Evolutionary conservation across 2,888 invertebrate genomes (phyloP), one percentile per base, ranked within the genome.

Genomic region (Ormyrus pomaceus): DNA sequence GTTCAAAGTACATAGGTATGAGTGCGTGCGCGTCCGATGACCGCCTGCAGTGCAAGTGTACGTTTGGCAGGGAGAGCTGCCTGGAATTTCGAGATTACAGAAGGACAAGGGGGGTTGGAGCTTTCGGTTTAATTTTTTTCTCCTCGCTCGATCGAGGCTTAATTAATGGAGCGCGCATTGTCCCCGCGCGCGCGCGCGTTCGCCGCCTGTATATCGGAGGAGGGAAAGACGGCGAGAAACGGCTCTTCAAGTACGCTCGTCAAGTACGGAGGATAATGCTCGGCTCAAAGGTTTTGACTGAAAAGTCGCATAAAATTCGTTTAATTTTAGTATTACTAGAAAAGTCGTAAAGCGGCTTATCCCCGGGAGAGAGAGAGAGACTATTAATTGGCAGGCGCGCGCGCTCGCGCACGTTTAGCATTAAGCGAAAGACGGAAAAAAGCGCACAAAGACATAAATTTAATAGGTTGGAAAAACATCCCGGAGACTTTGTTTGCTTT

Each of bases 31-130:
- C 45, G 51, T 34, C 34, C 64, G 68, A 80, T 80, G 77, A 81
- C 77, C 74, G 77, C 70, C 81, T 74, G 77, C 58, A 48, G 77
- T 65, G 77, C 64, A 59, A 77, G 73, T 73, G 77, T 73, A 77
- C 73, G 73, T 80, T 77, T 62, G 53, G 45, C 55, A 46, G 69
- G 62, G 71, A 50, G 34, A 34, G 34, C 48, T 56, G 50, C 13
- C 13, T 13, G 79, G 66, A 74, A 79, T 77, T 77, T 77, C 56
- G 46, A 66, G 58, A 53, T 13, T 51, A 66, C 7, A 56, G 56
- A 53, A 11, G 34, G 5, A 34, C 2, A 34, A 55, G 55, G n/a
- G 58, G 48, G 61, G 11, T 6, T 61, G n/a, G 45, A 48, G 61
- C 9, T 6, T 62, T 45, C 6, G 10, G 5, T 13, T 65, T 50